phyloP scores from a whole-genome alignment of 2,888 invertebrate genomes.

The Cephus spinipes region DNA sequence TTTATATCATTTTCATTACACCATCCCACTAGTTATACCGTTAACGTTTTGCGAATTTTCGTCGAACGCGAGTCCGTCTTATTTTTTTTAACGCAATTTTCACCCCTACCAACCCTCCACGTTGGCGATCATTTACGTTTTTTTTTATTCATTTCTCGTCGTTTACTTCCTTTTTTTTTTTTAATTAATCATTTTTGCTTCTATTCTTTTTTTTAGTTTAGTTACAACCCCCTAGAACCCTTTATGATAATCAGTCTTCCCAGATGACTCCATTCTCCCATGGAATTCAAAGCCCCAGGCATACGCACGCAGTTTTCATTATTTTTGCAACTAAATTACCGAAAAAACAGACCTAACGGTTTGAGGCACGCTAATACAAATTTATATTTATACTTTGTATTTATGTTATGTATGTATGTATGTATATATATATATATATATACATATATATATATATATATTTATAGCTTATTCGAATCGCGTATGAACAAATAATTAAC shows the following conservation, averaged over 20 bases:
- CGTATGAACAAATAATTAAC: slow-evolving; percentile 23
- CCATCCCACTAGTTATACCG: background rate
- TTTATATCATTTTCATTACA: slow-evolving; percentile 10
- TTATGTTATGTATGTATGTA: slow-evolving; percentile 8
- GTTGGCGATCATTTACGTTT: background rate
- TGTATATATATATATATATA: slow-evolving; percentile 10
- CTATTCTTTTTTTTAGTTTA: background rate
- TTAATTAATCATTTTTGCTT: slow-evolving; percentile 28
- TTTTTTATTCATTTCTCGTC: background rate
- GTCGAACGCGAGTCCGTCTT: background rate
- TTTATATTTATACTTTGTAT: slow-evolving; percentile 6
- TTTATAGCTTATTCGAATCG: slow-evolving; percentile 17
- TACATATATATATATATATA: background rate
- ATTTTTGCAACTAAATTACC: slow-evolving; percentile 33
- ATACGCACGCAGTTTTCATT: slow-evolving; percentile 49
- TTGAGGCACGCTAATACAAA: slow-evolving; percentile 11
- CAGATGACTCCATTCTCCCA: slow-evolving; percentile 45
- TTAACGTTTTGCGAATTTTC: background rate
- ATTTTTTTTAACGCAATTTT: background rate
- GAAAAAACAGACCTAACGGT: slow-evolving; percentile 20
- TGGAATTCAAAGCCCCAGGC: slow-evolving; percentile 58
- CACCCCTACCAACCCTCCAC: background rate
- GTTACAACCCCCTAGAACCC: slow-evolving; percentile 17
- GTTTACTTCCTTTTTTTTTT: background rate
- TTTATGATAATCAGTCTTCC: slow-evolving; percentile 56